Evolutionary conservation across 1,140 invertebrate genomes (phyloP).

Genomic region (Bombus terrestris): DNA sequence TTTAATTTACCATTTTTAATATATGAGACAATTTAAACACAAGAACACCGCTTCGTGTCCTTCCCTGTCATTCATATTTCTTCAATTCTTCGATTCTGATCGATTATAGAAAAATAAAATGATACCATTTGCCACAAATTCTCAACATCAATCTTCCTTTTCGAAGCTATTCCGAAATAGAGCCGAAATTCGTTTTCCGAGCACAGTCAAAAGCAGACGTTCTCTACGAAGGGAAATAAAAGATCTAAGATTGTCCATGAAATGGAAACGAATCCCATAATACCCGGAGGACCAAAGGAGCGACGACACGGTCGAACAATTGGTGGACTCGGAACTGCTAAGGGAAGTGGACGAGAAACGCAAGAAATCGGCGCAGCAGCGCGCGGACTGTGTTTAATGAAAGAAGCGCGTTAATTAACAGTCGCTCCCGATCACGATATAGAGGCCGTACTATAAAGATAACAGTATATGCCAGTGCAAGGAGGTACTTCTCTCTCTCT

Average conservation of each 20-base stretch:
- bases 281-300: neutral
- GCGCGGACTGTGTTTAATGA: slow-evolving; percentile 31
- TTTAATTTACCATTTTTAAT: too few relatives aligned
- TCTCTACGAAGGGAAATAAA: neutral
- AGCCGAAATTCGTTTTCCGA: neutral
- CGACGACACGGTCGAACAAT: neutral
- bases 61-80: too few relatives aligned
- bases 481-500: slow-evolving; percentile 12
- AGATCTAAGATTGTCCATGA: slow-evolving; percentile 11
- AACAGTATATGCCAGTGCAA: slow-evolving; percentile 52
- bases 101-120: neutral
- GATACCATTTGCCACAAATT: neutral
- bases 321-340: neutral
- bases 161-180: neutral
- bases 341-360: neutral
- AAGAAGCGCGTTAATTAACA: slow-evolving; percentile 70
- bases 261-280: slow-evolving; percentile 6
- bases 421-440: slow-evolving; percentile 61
- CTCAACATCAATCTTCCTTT: neutral
- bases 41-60: too few relatives aligned
- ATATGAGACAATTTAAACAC: too few relatives aligned
- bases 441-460: slow-evolving; percentile 66
- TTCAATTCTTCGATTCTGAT: too few relatives aligned
- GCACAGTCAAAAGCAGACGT: neutral
- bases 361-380: neutral